Evolutionary conservation across 2,888 invertebrate species (phyloP), one percentile per base, ranked within the genome.

Genomic region (Callimorpha dominula): DNA sequence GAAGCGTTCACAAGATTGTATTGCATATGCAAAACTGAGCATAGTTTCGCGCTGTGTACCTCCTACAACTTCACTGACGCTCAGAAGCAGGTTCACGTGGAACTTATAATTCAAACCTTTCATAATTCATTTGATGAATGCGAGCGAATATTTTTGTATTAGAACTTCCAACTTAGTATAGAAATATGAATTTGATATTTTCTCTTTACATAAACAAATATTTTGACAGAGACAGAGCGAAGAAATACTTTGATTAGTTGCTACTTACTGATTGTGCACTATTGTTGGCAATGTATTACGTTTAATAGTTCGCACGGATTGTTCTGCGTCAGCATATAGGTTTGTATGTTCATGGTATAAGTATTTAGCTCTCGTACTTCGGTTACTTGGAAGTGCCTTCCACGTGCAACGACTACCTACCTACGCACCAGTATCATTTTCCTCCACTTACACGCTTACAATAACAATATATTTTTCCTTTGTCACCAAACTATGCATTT

Each of bases 341-440:
- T 31, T 1, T 31, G 31, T 31, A 82, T 80, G 83, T 83, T 82
- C 84, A 85, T 75, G 73, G 71, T 73, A 78, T 82, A 87, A 83
- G 85, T 87, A 87, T 85, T 81, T 78, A 76, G 84, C 83, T 81
- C 79, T 81, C 71, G 73, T 81, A 83, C 85, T 79, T 80, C 66
- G 76, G 81, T 85, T 92, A 92, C 93, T 88, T 75, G 85, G 92
- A 92, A 93, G 82, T 88, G 81, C 78, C 85, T 84, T 90, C 92
- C 93, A 92, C 93, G 93, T 92, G 93, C 88, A 89, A 76, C 76
- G 74, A 78, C 75, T 70, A 82, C 71, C 66, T 73, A 70, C 71
- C 42, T 79, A 81, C 81, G 74, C 83, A 80, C 78, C 80, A 86
- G 88, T 90, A 90, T 90, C 90, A 88, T 91, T 93, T 93, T 90